Percentiles rank a stretch among this genome's conserved stretches.
Evolutionary conservation across 2,113 vertebrate genomes (phyloP).

Genomic region (Tupaia tana): DNA sequence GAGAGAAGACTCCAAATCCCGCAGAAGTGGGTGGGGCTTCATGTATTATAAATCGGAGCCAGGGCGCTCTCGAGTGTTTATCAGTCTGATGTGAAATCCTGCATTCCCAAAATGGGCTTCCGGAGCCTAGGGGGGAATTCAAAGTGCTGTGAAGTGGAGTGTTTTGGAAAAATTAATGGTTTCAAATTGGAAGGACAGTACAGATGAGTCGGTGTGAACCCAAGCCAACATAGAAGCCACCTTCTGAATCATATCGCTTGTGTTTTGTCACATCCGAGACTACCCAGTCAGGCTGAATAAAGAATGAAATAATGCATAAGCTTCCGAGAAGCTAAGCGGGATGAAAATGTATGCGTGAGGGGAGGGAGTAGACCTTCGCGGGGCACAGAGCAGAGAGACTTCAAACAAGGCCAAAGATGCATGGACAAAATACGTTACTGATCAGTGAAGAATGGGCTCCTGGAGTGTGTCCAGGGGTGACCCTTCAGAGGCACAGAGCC

Average conservation of each 20-base stretch:
- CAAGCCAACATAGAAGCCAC: background rate
- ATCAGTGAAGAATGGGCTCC: background rate
- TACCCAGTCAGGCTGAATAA: background rate
- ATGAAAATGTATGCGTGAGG: background rate
- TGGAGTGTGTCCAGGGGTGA: rapidly evolving
- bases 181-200: background rate
- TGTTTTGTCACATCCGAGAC: conserved; percentile 6
- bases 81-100: background rate
- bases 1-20: background rate
- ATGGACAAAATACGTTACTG: background rate
- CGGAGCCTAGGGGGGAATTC: background rate
- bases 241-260: background rate
- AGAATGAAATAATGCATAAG: background rate
- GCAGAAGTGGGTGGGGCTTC: background rate
- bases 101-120: background rate
- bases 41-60: background rate
- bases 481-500: background rate
- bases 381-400: background rate
- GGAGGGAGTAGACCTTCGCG: background rate
- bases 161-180: background rate
- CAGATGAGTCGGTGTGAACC: background rate
- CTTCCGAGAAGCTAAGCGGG: background rate
- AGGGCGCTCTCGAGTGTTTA: background rate
- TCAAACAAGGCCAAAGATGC: background rate
- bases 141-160: background rate